phyloP scores from a whole-genome alignment of 2,113 vertebrate genomes.

The Amphilophus citrinellus region DNA sequence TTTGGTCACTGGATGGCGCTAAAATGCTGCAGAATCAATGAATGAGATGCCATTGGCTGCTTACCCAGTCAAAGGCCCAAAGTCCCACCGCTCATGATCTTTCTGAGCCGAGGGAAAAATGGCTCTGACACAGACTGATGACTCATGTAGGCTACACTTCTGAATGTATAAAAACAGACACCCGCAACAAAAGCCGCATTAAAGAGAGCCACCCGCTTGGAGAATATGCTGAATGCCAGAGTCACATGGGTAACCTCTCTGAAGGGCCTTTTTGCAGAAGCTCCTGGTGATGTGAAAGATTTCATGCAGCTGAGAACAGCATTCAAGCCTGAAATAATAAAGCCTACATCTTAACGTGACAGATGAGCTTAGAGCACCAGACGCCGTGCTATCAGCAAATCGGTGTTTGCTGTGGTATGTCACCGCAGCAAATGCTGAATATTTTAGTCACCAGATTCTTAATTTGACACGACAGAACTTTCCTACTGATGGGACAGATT shows the following conservation, averaged over 20 bases:
- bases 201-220: not conserved
- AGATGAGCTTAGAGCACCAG: slow-evolving; percentile 10
- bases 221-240: not conserved
- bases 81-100: slow-evolving; percentile 75
- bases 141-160: slow-evolving; percentile 46
- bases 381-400: slow-evolving; percentile 17
- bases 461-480: slow-evolving; percentile 62
- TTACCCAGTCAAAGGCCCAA: slow-evolving; percentile 44
- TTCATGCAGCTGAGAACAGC: not conserved
- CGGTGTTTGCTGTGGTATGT: not conserved
- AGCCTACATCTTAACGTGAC: not conserved
- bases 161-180: slow-evolving; percentile 43
- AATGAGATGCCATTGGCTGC: slow-evolving; percentile 4
- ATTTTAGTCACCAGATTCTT: slow-evolving; percentile 52
- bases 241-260: not conserved
- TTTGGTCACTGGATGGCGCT: slow-evolving; percentile 63
- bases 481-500: slow-evolving; percentile 64
- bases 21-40: slow-evolving; percentile 19
- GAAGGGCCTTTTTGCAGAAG: not conserved
- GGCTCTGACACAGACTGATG: slow-evolving; percentile 68
- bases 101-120: slow-evolving; percentile 49
- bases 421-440: slow-evolving; percentile 14
- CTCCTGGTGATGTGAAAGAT: not conserved
- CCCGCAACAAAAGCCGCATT: slow-evolving; percentile 18
- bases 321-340: not conserved